A percentile compares a stretch with the other conserved stretches of the same genome.
Evolutionary conservation across 2,797 vertebrate species (phyloP).

Genomic region (Dipus sagitta): DNA sequence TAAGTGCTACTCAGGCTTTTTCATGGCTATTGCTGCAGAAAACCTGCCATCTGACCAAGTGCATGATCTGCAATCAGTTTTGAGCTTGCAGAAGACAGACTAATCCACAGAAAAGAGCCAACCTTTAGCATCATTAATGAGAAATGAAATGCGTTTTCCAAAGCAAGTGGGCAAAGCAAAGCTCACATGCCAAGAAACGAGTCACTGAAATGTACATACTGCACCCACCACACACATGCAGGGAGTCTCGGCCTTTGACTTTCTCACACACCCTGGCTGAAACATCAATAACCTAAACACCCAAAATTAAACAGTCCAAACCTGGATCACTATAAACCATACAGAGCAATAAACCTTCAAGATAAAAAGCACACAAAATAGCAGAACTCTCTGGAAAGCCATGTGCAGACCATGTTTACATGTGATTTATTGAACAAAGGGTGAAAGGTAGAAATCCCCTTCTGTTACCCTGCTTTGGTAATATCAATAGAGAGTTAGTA

Average conservation of each 20-base stretch:
- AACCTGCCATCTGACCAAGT: constrained; percentile 71
- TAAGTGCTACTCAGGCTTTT: constrained; percentile 70
- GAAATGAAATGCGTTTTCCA: constrained; percentile 52
- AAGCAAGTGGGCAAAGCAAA: constrained; percentile 55
- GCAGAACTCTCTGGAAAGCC: constrained; percentile 68
- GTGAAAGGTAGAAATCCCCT: constrained; percentile 84
- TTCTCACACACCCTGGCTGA: constrained; percentile 59
- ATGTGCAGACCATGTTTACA: constrained; percentile 69
- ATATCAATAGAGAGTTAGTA: constrained; percentile 73
- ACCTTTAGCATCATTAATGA: constrained; percentile 55
- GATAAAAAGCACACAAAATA: constrained; percentile 74
- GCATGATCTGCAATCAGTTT: constrained; percentile 77
- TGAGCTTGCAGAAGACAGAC: constrained; percentile 79
- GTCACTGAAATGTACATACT: constrained; percentile 59
- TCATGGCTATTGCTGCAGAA: constrained; percentile 69
- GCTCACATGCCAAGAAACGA: constrained; percentile 42
- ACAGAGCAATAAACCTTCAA: constrained; percentile 75
- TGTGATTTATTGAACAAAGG: constrained; percentile 84
- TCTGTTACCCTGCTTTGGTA: constrained; percentile 66
- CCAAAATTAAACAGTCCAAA: constrained; percentile 75
- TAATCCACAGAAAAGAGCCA: constrained; percentile 33
- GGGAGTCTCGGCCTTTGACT: constrained; percentile 18
- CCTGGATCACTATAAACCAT: constrained; percentile 59
- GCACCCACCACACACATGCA: neutral
- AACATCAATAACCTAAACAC: constrained; percentile 72